Conservation (phyloP, 2,797 vertebrate genomes). For the Xiphorhynchus erythropygius region DNA sequence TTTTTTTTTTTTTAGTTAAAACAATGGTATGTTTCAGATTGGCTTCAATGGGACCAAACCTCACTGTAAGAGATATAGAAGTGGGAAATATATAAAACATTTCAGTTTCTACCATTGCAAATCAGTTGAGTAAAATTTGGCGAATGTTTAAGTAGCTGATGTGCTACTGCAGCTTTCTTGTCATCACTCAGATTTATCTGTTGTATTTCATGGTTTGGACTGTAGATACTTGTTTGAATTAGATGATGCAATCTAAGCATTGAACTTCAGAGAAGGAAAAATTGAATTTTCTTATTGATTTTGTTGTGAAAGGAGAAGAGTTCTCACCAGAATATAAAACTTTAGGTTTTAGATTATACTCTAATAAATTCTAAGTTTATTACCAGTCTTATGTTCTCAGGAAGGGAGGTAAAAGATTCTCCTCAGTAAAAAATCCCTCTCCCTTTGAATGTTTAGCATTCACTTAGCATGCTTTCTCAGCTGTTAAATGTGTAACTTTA, state of each 20-base stretch:
- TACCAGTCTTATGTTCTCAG: background rate
- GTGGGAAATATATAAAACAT: background rate
- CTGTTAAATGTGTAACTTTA: slow-evolving; percentile 19
- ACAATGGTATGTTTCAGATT: background rate
- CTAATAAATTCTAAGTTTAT: background rate
- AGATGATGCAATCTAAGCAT: background rate
- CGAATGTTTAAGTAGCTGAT: background rate
- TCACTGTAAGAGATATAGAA: background rate
- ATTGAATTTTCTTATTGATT: background rate
- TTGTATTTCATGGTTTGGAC: background rate
- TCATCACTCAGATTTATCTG: slow-evolving; percentile 1
- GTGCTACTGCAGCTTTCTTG: slow-evolving; percentile 1
- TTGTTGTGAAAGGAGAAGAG: background rate
- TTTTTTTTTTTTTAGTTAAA: background rate
- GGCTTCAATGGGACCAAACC: background rate
- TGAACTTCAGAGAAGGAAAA: background rate
- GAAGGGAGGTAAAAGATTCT: background rate
- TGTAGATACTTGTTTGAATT: background rate
- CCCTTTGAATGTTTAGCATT: background rate
- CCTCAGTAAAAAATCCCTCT: background rate
- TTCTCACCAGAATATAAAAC: background rate
- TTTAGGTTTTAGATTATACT: background rate
- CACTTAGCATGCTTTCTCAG: background rate
- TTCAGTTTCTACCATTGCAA: background rate
- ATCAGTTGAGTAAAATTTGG: background rate